Evolutionary conservation across 2,888 invertebrate species (phyloP).

Genomic region (Pristionchus entomophagus): DNA sequence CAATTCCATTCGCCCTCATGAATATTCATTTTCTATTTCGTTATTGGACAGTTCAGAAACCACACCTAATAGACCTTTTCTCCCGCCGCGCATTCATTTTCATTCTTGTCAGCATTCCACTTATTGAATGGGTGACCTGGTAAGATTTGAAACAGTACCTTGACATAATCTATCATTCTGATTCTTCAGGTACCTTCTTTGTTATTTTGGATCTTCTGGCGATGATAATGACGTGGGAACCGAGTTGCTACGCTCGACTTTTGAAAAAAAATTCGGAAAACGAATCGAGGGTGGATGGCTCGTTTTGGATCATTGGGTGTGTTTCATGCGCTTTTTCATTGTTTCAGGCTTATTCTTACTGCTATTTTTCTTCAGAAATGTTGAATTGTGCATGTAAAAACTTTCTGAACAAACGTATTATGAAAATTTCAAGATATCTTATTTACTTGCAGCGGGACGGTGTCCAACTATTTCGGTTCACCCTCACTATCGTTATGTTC

Average conservation of each 20-base stretch:
- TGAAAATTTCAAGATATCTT: no score
- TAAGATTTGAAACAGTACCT: neutral
- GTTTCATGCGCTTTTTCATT: no score
- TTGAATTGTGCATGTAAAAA: no score
- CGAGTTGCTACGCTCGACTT: neutral
- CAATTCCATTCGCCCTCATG: neutral
- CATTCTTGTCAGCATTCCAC: neutral
- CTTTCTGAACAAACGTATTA: no score
- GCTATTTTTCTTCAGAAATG: neutral
- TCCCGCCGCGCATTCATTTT: neutral
- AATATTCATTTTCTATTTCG: slow-evolving; percentile 14
- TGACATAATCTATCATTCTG: no score
- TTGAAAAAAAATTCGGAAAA: neutral
- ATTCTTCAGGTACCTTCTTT: neutral
- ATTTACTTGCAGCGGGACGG: neutral
- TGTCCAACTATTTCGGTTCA: no score
- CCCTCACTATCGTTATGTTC: neutral
- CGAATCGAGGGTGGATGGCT: neutral
- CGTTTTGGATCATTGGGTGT: neutral
- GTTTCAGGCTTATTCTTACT: no score
- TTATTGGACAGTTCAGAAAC: neutral
- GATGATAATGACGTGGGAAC: neutral
- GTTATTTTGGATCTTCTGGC: neutral
- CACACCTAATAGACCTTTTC: neutral
- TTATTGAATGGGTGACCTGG: neutral